Evolutionary conservation across 2,113 vertebrate genomes (phyloP).

Genomic region (Gorsachius goisagi): DNA sequence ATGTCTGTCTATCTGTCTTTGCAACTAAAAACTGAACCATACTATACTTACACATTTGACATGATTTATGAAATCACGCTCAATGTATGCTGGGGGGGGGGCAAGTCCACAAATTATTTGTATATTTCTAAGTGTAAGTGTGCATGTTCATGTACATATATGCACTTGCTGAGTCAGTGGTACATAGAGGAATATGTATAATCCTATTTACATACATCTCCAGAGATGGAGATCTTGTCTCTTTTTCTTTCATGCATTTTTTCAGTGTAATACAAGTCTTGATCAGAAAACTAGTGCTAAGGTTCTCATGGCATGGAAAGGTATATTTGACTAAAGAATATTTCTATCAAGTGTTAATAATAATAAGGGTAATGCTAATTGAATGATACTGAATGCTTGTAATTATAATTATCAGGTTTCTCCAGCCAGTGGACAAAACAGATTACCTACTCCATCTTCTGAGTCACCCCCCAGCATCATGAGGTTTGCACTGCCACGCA

Average conservation of each 20-base stretch:
- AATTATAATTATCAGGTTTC: conserved; percentile 73
- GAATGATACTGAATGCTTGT: background rate
- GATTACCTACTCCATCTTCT: conserved; percentile 82
- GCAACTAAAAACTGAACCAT: background rate
- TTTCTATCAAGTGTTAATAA: background rate
- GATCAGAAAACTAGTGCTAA: background rate
- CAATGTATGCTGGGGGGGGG: background rate
- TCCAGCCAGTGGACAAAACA: conserved; percentile 81
- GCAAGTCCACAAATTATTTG: background rate
- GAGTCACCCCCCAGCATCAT: conserved; percentile 80
- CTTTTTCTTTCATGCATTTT: background rate
- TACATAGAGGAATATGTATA: background rate
- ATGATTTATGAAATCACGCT: background rate
- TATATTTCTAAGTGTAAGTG: background rate
- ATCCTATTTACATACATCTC: background rate
- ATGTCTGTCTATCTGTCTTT: background rate
- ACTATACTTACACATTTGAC: background rate
- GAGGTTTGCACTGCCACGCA: conserved; percentile 79
- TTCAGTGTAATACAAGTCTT: background rate
- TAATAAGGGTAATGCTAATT: background rate
- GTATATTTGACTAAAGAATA: background rate
- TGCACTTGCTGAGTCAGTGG: background rate
- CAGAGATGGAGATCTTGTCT: background rate
- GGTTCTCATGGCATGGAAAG: background rate
- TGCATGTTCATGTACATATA: background rate